Evolutionary conservation across 1,140 invertebrate genomes (phyloP).

Genomic region (Dufourea novaeangliae): DNA sequence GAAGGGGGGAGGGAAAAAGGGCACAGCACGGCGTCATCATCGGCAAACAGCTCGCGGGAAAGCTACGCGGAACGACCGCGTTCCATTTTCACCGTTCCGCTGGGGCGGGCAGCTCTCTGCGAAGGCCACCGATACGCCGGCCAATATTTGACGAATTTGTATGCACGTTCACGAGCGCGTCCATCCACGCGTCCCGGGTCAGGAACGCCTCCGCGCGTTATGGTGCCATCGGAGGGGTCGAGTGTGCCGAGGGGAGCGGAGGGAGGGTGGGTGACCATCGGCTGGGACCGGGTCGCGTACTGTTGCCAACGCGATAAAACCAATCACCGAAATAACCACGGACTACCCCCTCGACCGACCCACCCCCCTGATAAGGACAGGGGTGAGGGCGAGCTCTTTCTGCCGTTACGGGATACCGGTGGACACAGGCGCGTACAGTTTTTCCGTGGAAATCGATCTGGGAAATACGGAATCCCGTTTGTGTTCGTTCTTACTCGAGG

Average conservation of each 20-base stretch:
- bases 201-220: slow-evolving; percentile 21
- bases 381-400: slow-evolving; percentile 48
- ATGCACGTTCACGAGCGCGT: slow-evolving; percentile 57
- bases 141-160: slow-evolving; percentile 63
- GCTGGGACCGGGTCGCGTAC: slow-evolving; percentile 71
- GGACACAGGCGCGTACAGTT: not conserved
- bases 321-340: slow-evolving; percentile 81
- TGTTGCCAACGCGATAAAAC: slow-evolving; percentile 80
- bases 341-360: slow-evolving; percentile 74
- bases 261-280: slow-evolving; percentile 16
- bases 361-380: slow-evolving; percentile 70
- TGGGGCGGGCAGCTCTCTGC: slow-evolving; percentile 25
- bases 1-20: slow-evolving; percentile 30
- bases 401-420: slow-evolving; percentile 10
- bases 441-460: not conserved
- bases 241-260: not conserved
- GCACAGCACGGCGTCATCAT: slow-evolving; percentile 47
- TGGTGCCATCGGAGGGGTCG: not conserved
- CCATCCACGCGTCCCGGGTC: slow-evolving; percentile 49
- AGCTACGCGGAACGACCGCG: slow-evolving; percentile 35
- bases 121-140: slow-evolving; percentile 45
- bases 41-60: slow-evolving; percentile 48
- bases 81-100: slow-evolving; percentile 43
- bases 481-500: too few species aligned
- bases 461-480: not conserved